Percentiles rank a stretch among this genome's conserved stretches.
Evolutionary conservation across 2,888 invertebrate species (phyloP).

Genomic region (Penaeus monodon): DNA sequence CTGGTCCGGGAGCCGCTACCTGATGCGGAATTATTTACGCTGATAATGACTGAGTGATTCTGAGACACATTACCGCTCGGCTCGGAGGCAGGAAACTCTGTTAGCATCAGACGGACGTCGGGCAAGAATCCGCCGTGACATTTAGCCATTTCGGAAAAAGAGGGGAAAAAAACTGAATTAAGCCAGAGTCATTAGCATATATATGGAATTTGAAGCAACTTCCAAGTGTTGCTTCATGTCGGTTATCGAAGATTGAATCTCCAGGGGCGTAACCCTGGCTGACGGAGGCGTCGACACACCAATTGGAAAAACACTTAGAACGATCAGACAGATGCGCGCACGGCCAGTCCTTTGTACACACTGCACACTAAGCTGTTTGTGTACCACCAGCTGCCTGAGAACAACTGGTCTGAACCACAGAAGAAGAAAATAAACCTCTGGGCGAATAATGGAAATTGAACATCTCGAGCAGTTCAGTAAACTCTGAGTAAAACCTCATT

Average conservation of each 20-base stretch:
- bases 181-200: constrained; percentile 53
- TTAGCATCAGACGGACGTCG: neutral
- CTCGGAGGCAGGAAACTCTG: neutral
- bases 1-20: no score
- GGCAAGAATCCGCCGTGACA: neutral
- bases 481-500: no score
- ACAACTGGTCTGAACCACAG: no score
- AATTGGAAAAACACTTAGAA: constrained; percentile 41
- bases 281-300: constrained; percentile 24
- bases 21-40: no score
- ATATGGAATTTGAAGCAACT: constrained; percentile 52
- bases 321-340: neutral
- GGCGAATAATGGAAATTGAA: no score
- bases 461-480: no score
- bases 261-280: constrained; percentile 29
- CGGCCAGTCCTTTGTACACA: no score
- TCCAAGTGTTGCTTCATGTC: constrained; percentile 24
- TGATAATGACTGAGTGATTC: no score
- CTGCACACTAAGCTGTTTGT: no score
- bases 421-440: no score
- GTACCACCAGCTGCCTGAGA: no score
- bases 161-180: constrained; percentile 13
- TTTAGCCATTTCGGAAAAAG: neutral
- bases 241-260: constrained; percentile 52
- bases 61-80: neutral